Evolutionary conservation across 2,888 invertebrate genomes (phyloP).

Genomic region (Blera fallax): DNA sequence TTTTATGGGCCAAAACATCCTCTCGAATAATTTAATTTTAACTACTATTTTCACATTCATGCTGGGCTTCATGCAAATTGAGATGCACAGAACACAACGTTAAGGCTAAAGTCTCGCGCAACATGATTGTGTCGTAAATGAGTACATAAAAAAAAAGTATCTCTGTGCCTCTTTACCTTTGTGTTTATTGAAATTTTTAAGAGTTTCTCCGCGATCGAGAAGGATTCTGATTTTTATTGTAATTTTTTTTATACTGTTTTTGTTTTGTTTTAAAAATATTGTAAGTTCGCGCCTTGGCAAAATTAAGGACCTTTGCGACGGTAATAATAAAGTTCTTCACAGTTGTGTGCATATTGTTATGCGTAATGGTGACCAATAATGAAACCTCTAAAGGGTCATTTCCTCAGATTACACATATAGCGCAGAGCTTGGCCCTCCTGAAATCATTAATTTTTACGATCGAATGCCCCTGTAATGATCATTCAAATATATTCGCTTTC

Average conservation of each 20-base stretch:
- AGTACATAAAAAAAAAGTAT: slow-evolving; percentile 53
- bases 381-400: slow-evolving; percentile 15
- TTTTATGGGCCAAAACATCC: slow-evolving; percentile 54
- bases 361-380: slow-evolving; percentile 23
- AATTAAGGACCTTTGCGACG: slow-evolving; percentile 11
- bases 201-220: no score
- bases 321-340: background rate
- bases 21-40: slow-evolving; percentile 62
- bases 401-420: slow-evolving; percentile 6
- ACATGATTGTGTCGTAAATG: slow-evolving; percentile 67
- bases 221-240: background rate
- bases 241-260: background rate
- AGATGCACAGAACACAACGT: slow-evolving; percentile 61
- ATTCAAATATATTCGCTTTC: background rate
- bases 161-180: slow-evolving; percentile 16
- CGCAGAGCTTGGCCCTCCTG: background rate
- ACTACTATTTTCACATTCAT: slow-evolving; percentile 58
- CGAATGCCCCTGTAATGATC: slow-evolving; percentile 13
- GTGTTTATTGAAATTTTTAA: slow-evolving; percentile 52
- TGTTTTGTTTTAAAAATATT: background rate
- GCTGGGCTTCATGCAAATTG: slow-evolving; percentile 62
- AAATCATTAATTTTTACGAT: slow-evolving; percentile 29
- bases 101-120: slow-evolving; percentile 36
- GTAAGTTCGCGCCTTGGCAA: slow-evolving; percentile 31
- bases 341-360: slow-evolving; percentile 12